Conservation (phyloP, 2,113 vertebrate species). For the Cardinalis cardinalis region DNA sequence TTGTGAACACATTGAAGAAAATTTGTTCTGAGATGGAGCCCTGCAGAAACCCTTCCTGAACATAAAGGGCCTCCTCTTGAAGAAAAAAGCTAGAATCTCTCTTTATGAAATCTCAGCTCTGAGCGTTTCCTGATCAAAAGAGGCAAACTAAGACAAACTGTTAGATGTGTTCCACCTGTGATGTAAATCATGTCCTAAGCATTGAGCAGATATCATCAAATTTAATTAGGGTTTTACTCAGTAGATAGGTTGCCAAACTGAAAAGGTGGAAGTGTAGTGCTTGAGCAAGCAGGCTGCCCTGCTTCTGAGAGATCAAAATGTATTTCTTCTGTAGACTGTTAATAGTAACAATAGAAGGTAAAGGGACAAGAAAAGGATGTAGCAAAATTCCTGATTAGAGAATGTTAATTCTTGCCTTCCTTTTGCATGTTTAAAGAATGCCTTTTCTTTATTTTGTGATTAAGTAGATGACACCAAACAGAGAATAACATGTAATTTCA, state of each 20-base stretch:
- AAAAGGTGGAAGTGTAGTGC: neutral
- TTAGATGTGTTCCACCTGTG: neutral
- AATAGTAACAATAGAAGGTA: neutral
- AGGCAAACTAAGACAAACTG: neutral
- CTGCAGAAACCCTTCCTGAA: neutral
- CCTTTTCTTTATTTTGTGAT: neutral
- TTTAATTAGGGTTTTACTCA: slow-evolving; percentile 6
- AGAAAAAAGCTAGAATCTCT: neutral
- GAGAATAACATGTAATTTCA: neutral
- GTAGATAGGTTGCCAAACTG: neutral
- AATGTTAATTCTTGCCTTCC: neutral
- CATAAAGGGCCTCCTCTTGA: neutral
- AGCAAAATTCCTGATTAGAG: neutral
- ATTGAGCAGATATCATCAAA: neutral
- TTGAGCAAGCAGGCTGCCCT: neutral
- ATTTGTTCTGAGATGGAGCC: neutral
- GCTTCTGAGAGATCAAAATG: neutral
- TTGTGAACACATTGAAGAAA: neutral
- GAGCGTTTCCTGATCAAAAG: slow-evolving; percentile 18
- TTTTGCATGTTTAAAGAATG: neutral
- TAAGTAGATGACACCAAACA: neutral
- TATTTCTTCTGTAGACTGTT: neutral
- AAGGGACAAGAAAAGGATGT: neutral
- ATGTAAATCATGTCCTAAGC: neutral
- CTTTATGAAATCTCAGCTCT: neutral